Evolutionary conservation across 2,797 vertebrate genomes (phyloP).

Genomic region (Megaceryle alcyon): DNA sequence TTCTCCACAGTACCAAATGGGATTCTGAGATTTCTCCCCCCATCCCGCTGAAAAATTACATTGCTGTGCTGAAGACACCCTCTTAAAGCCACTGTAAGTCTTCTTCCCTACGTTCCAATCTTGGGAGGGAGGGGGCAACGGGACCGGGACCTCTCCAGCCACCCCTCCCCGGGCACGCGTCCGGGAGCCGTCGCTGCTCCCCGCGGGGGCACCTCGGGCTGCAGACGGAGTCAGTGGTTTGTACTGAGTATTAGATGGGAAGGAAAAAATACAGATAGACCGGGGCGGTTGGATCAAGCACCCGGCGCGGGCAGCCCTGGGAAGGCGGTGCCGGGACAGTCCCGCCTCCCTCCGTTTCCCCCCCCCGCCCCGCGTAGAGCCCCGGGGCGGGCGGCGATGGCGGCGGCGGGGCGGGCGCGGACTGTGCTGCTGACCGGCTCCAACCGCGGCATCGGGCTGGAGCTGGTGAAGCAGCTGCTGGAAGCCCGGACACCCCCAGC

Average conservation of each 20-base stretch:
- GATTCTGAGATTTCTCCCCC: not conserved
- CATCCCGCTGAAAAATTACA: too few species aligned
- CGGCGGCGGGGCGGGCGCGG: not conserved
- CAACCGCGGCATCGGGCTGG: conserved; percentile 79
- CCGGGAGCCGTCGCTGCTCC: too few species aligned
- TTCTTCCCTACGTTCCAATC: too few species aligned
- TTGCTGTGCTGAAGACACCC: too few species aligned
- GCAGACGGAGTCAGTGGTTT: not conserved
- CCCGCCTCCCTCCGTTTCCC: not conserved
- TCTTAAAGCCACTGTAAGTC: too few species aligned
- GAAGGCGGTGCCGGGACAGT: not conserved
- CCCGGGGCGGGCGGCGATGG: not conserved
- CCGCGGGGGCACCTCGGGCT: not conserved
- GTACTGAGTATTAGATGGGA: not conserved
- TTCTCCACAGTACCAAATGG: too few species aligned
- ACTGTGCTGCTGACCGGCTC: conserved; percentile 74
- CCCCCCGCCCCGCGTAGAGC: not conserved
- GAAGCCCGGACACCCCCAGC: not conserved
- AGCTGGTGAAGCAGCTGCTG: conserved; percentile 67
- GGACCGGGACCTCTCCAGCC: too few species aligned
- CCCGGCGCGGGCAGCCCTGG: not conserved
- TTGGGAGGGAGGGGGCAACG: too few species aligned
- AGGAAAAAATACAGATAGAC: not conserved
- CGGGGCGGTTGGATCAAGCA: not conserved
- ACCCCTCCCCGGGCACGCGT: too few species aligned